Conservation (phyloP, 2,797 vertebrate genomes). For the Epinephelus coioides region DNA sequence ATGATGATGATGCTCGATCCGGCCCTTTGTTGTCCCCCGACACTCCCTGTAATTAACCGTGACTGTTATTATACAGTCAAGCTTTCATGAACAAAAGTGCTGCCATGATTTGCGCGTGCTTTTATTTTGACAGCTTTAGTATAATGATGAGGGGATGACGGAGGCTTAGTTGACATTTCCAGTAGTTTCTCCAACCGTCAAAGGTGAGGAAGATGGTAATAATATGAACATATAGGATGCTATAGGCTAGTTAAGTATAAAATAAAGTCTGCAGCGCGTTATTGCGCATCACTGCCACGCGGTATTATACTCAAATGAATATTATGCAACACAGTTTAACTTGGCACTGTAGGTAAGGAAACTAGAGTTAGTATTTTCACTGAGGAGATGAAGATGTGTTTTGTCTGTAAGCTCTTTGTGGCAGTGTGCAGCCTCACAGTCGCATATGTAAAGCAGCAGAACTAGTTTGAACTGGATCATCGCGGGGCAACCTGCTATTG, state of each 20-base stretch:
- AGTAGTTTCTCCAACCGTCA: not conserved
- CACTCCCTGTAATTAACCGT: slow-evolving; percentile 44
- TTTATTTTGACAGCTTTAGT: slow-evolving; percentile 19
- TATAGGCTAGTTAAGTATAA: not conserved
- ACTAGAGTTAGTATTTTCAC: not conserved
- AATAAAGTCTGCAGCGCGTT: not conserved
- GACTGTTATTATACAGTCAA: not conserved
- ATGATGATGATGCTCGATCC: slow-evolving; percentile 19
- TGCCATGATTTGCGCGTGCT: not conserved
- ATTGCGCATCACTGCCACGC: not conserved
- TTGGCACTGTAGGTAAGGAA: not conserved
- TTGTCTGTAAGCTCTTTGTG: slow-evolving; percentile 5
- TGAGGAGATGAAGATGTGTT: not conserved
- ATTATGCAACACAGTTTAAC: not conserved
- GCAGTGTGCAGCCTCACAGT: slow-evolving; percentile 10
- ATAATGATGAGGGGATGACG: not conserved
- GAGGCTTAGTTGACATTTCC: not conserved
- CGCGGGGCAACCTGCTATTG: slow-evolving; percentile 69
- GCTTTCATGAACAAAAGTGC: not conserved
- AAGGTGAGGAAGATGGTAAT: not conserved
- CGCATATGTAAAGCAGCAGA: slow-evolving; percentile 64
- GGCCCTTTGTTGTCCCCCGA: slow-evolving; percentile 68
- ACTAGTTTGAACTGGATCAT: slow-evolving; percentile 87
- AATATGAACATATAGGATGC: not conserved
- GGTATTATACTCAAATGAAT: no score